These are phyloP conservation scores for Aphidoletes aphidimyza DNA, from an alignment of 2,888 invertebrate species.

Conservation along the genomic window DNA sequence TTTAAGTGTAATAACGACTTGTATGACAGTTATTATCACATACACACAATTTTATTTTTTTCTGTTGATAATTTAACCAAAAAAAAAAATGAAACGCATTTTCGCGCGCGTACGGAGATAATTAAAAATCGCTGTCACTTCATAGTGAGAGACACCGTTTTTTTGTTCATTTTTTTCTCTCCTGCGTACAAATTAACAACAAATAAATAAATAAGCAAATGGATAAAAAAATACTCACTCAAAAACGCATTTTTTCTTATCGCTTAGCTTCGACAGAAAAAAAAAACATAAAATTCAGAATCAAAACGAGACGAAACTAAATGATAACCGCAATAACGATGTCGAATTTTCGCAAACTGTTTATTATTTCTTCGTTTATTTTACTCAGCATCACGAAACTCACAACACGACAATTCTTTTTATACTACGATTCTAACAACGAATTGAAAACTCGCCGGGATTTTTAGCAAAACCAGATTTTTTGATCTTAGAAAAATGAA, in stretches of 20 bases:
- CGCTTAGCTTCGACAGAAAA: not conserved
- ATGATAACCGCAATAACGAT: not conserved
- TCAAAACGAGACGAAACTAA: too few relatives aligned
- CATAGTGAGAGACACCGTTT: constrained; percentile 7
- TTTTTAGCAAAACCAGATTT: not conserved
- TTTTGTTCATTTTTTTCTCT: not conserved
- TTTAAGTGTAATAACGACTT: not conserved
- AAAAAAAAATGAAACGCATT: constrained; percentile 3
- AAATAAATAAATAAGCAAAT: not conserved
- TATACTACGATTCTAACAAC: not conserved
- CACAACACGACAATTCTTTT: constrained; percentile 10
- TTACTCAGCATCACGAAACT: not conserved
- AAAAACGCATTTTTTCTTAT: constrained; percentile 2
- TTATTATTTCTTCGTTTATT: not conserved
- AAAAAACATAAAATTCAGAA: too few relatives aligned
- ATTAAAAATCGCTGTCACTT: constrained; percentile 35
- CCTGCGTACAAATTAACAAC: constrained; percentile 12
- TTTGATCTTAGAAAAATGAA: not conserved
- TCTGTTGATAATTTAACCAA: not conserved
- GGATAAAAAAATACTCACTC: constrained; percentile 1
- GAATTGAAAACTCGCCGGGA: not conserved
- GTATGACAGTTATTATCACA: constrained; percentile 5
- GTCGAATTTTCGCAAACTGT: not conserved
- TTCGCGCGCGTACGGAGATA: constrained; percentile 41
- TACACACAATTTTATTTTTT: not conserved